These are phyloP conservation scores for Blastobasis lacticolella DNA, from an alignment of 2,888 invertebrate genomes.

Conservation along the genomic window DNA sequence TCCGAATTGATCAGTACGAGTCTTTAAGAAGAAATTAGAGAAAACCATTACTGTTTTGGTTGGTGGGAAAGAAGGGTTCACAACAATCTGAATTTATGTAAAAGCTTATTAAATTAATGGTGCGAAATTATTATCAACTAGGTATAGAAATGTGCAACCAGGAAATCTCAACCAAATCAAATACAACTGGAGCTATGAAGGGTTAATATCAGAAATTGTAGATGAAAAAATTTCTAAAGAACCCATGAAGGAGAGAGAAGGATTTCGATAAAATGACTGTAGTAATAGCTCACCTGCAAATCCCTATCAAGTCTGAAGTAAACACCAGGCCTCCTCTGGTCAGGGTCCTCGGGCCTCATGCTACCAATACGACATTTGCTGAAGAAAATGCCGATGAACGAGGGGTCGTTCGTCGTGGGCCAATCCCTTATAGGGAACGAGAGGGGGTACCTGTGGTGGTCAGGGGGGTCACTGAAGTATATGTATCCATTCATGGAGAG, in stretches of 20 bases:
- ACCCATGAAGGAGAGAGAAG: too few relatives aligned
- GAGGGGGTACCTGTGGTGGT: slow-evolving; percentile 88
- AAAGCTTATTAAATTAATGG: too few relatives aligned
- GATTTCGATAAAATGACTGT: background rate
- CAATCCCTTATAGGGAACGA: slow-evolving; percentile 90
- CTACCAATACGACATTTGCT: slow-evolving; percentile 89
- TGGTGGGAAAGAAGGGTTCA: too few relatives aligned
- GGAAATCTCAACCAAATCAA: too few relatives aligned
- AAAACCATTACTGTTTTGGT: too few relatives aligned
- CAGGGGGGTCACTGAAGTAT: slow-evolving; percentile 93
- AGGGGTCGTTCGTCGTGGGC: slow-evolving; percentile 90
- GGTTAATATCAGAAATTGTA: too few relatives aligned
- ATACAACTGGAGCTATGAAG: too few relatives aligned
- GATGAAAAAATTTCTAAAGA: too few relatives aligned
- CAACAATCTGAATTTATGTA: too few relatives aligned
- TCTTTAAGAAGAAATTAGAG: slow-evolving; percentile 25
- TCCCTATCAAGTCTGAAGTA: slow-evolving; percentile 82
- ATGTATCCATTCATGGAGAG: slow-evolving; percentile 87
- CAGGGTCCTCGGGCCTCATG: slow-evolving; percentile 80
- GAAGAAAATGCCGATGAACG: slow-evolving; percentile 95
- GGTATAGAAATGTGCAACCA: too few relatives aligned
- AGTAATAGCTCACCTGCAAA: slow-evolving; percentile 44
- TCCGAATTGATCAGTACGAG: slow-evolving; percentile 87
- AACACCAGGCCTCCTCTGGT: slow-evolving; percentile 85
- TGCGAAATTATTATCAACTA: too few relatives aligned